phyloP scores from a whole-genome alignment of 2,888 invertebrate genomes.

The Caenorhabditis macrosperma region DNA sequence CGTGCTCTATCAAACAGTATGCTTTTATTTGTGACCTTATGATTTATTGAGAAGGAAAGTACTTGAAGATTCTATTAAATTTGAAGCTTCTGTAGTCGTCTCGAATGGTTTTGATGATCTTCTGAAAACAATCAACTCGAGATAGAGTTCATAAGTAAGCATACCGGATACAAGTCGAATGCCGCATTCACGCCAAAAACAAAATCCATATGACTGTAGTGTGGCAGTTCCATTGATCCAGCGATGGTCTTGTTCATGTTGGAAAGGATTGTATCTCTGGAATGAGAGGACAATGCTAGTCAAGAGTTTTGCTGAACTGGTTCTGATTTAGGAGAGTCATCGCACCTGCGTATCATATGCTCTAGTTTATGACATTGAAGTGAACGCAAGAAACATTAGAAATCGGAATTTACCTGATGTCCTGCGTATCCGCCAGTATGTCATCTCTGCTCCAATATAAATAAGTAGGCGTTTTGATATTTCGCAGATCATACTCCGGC shows the following conservation, averaged over 20 bases:
- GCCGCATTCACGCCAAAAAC: constrained; percentile 65
- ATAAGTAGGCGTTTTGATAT: constrained; percentile 72
- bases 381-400: neutral
- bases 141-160: neutral
- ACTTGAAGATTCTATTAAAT: neutral
- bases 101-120: constrained; percentile 44
- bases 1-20: no score
- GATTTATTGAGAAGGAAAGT: no score
- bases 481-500: constrained; percentile 73
- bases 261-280: constrained; percentile 61
- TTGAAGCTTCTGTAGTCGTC: constrained; percentile 32
- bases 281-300: no score
- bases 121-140: constrained; percentile 5
- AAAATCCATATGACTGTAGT: constrained; percentile 69
- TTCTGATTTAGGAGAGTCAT: no score
- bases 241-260: constrained; percentile 67
- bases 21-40: no score
- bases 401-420: constrained; percentile 65
- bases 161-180: constrained; percentile 59
- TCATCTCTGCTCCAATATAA: constrained; percentile 77
- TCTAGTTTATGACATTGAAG: no score
- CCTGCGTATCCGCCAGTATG: constrained; percentile 74
- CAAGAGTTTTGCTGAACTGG: no score
- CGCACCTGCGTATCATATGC: no score
- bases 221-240: constrained; percentile 60